Percentiles rank a stretch among this genome's conserved stretches.
phyloP scores from a whole-genome alignment of 2,797 vertebrate genomes.

The Spea hammondii region DNA sequence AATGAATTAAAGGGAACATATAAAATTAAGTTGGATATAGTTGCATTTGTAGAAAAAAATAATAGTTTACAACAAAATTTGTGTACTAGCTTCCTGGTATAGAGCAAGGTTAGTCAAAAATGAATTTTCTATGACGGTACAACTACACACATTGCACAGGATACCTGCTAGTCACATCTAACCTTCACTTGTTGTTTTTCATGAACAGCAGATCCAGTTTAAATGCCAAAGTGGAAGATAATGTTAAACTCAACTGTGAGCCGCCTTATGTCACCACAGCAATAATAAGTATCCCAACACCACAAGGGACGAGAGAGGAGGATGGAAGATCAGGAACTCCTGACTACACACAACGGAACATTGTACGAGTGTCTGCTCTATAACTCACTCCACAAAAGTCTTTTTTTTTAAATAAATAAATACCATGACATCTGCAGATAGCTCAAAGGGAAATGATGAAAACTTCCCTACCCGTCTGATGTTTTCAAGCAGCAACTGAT shows the following conservation, averaged over 20 bases:
- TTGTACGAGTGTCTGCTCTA: conserved; percentile 90
- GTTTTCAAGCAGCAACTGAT: conserved; percentile 49
- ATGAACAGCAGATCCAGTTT: conserved; percentile 83
- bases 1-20: too few species aligned
- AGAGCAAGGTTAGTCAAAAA: too few species aligned
- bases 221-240: conserved; percentile 90
- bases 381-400: conserved; percentile 63
- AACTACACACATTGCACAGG: too few species aligned
- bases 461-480: conserved; percentile 44
- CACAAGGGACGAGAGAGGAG: conserved; percentile 77
- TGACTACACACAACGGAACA: conserved; percentile 81
- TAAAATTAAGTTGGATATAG: too few species aligned
- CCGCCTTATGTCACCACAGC: conserved; percentile 83
- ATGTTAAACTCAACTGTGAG: conserved; percentile 87
- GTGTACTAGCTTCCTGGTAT: too few species aligned
- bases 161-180: neutral
- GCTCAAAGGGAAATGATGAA: conserved; percentile 56
- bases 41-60: too few species aligned
- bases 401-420: conserved; percentile 55
- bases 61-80: too few species aligned
- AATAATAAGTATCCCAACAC: conserved; percentile 83
- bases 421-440: conserved; percentile 55
- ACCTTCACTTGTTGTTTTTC: neutral
- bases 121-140: too few species aligned
- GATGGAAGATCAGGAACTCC: conserved; percentile 76